phyloP scores from a whole-genome alignment of 2,113 vertebrate genomes.

The Campylorhamphus procurvoides region DNA sequence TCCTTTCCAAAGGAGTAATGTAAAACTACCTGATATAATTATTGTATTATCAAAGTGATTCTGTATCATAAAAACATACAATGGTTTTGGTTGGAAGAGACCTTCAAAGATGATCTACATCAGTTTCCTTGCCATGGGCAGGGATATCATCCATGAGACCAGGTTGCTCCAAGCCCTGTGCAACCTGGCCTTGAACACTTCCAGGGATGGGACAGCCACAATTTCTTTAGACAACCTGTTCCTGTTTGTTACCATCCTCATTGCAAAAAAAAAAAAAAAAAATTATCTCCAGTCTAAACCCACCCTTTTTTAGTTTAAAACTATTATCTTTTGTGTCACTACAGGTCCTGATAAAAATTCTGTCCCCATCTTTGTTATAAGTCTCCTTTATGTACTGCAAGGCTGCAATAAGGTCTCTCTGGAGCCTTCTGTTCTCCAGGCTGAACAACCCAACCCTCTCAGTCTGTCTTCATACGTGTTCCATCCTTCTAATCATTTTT shows the following conservation, averaged over 20 bases:
- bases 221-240: background rate
- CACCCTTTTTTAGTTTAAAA: background rate
- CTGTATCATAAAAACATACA: background rate
- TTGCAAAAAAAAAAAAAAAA: background rate
- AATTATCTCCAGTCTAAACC: background rate
- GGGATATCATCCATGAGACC: background rate
- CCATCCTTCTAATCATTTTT: background rate
- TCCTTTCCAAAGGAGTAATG: background rate
- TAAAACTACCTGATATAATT: background rate
- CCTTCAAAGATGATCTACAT: background rate
- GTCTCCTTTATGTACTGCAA: background rate
- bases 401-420: accelerated
- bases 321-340: background rate
- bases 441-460: background rate
- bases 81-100: background rate
- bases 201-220: background rate
- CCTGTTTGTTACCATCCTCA: background rate
- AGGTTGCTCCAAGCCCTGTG: background rate
- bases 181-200: background rate
- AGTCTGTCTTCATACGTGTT: background rate
- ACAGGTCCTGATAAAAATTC: background rate
- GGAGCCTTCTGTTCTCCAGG: background rate
- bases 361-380: background rate
- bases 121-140: background rate
- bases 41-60: background rate